Base-by-base conservation (phyloP, 2,797 vertebrate genomes). In the Enteromius thamalakanensis region DNA sequence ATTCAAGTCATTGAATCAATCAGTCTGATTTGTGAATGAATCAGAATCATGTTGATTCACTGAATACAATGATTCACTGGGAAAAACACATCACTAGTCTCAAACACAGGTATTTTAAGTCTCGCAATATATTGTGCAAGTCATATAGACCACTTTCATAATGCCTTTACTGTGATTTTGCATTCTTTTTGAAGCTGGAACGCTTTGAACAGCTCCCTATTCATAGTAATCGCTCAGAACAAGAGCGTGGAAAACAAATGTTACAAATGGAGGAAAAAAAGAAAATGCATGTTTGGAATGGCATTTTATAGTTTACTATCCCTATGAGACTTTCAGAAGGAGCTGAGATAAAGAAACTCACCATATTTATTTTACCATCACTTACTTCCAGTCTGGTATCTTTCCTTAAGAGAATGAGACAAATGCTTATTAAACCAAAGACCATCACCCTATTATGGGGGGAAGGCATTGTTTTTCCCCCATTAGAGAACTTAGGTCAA, bases 401-500 rank as follows among this genome's bases (percentile, higher is more conserved):
- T 45, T 64, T 82, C 67, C 72, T 77, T 71, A 67, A 81, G 23
- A 77, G 58, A 79, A 76, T 58, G 64, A 85, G 67, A 80, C 58
- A 76, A 69, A 82, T 69, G 49, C 72, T 84, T 87, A 88, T 87
- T 84, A 86, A 83, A 75, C 79, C 79, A 82, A 80, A n/a, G 76
- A 83, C 76, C n/a, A 34, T 84, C 82, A 86, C 55, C n/a, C 42
- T 69, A 47, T 40, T 32, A 78, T 21, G 45, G 29, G 2, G 6
- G 45, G 40, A 87, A 62, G 84, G 82, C 49, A 45, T 76, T 17
- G 23, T 78, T 84, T 79, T 60, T 78, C 10, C 29, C 29, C 37
- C 67, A 87, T 91, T 89, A 91, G 86, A 89, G 84, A 85, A 86
- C 82, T 90, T 90, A 90, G 92, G 93, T 91, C 91, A 89, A 86